Base-by-base conservation (phyloP, 2,797 vertebrate genomes). In the Characodon lateralis region DNA sequence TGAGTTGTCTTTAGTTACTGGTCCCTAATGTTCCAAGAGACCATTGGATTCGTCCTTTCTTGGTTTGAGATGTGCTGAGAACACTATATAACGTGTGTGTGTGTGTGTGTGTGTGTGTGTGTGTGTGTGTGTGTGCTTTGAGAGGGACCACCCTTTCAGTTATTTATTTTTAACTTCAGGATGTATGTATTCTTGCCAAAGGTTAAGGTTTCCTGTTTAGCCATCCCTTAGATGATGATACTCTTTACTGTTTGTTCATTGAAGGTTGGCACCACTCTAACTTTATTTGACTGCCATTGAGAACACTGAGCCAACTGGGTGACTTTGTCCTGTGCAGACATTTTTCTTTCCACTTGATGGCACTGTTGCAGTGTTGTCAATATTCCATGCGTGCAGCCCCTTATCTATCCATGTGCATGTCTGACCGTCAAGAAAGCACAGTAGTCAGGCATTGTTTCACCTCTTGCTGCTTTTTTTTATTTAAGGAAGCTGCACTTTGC, bases 291-390 rank as follows among this genome's bases (percentile, higher is more conserved):
- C 77, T 41, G 22, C 80, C 89, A 87, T 68, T 89, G 80, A 73
- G 53, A 46, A 78, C 70, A n/a, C 53, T 83, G 77, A 78, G 71
- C 13, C 78, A 77, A 75, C 58, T 4, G 66, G 72, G 59, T n/a
- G 20, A 22, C 18, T 43, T 83, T 16, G 18, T 24, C 2, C 77
- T 13, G 22, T 50, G 58, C 73, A 74, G 22, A 43, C 56, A 3
- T 55, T 56, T 73, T 20, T n/a, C 3, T 68, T 26, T 24, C 93
- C 94, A 93, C 94, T 86, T 71, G 93, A 83, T 88, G 94, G 93
- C 93, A 92, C 87, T 93, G 89, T 93, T 93, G 92, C 75, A 41
- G 66, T 87, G 83, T 77, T 53, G 50, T 73, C 35, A 68, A 72
- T 41, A 39, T 6, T 72, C 39, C 41, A 56, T 24, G 12, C 18